These are phyloP conservation scores for Streptopelia turtur DNA, from an alignment of 2,797 vertebrate species.

Conservation along the genomic window DNA sequence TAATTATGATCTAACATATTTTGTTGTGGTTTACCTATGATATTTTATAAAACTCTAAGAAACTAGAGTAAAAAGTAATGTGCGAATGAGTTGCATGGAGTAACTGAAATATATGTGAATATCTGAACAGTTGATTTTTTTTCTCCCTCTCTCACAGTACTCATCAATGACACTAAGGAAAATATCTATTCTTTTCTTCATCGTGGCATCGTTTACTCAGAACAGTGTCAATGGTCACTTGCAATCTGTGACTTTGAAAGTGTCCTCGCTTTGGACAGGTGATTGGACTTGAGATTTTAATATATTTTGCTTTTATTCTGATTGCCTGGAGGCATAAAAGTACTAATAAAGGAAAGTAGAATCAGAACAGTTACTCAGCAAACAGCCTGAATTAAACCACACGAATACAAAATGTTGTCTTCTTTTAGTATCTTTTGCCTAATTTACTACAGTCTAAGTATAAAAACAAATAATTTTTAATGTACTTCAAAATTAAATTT, in stretches of 20 bases:
- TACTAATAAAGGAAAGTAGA: background rate
- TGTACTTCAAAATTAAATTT: background rate
- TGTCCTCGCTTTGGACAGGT: constrained; percentile 82
- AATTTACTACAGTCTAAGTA: background rate
- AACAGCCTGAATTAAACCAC: background rate
- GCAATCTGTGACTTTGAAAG: constrained; percentile 82
- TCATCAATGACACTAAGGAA: constrained; percentile 78
- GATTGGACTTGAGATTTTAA: background rate
- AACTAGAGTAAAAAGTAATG: background rate
- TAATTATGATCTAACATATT: background rate
- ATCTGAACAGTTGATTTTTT: background rate
- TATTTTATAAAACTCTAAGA: background rate
- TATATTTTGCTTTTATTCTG: background rate
- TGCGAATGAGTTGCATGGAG: background rate
- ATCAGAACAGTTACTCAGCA: background rate
- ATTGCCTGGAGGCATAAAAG: background rate
- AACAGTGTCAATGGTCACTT: constrained; percentile 72
- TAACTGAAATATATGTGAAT: background rate
- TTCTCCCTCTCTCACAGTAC: constrained; percentile 67
- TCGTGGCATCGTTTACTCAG: constrained; percentile 79
- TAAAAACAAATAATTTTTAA: background rate
- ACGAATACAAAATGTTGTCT: background rate
- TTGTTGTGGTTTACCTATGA: background rate
- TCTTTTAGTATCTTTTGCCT: background rate
- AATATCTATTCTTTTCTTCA: constrained; percentile 80